These are phyloP conservation scores for Holcopasites calliopsidis DNA, from an alignment of 1,140 invertebrate genomes.

Conservation along the genomic window DNA sequence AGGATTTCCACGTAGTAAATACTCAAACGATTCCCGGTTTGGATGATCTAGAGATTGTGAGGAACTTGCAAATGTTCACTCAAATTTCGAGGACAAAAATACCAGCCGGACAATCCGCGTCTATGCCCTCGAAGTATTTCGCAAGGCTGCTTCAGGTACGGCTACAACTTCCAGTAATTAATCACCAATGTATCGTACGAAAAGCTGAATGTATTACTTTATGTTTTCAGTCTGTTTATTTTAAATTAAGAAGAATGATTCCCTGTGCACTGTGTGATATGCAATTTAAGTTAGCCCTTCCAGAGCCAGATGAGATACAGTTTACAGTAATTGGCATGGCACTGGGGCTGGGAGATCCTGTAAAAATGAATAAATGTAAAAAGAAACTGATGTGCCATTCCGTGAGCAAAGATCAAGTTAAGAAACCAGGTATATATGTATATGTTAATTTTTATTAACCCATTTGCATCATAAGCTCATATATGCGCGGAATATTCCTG, in stretches of 20 bases:
- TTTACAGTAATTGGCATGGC: slow-evolving; percentile 89
- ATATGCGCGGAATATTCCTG: too few species aligned
- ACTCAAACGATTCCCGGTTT: slow-evolving; percentile 89
- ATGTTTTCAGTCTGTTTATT: slow-evolving; percentile 87
- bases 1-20: slow-evolving; percentile 92
- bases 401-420: slow-evolving; percentile 74
- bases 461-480: too few species aligned
- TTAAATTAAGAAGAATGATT: slow-evolving; percentile 90
- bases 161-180: not conserved
- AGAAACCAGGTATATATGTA: slow-evolving; percentile 64
- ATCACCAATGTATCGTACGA: not conserved
- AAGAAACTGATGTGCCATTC: slow-evolving; percentile 71
- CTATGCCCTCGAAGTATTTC: slow-evolving; percentile 83
- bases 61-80: slow-evolving; percentile 93
- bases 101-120: slow-evolving; percentile 77
- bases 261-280: slow-evolving; percentile 91
- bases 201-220: not conserved
- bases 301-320: slow-evolving; percentile 95
- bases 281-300: slow-evolving; percentile 88
- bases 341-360: slow-evolving; percentile 84
- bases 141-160: slow-evolving; percentile 83
- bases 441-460: too few species aligned
- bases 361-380: slow-evolving; percentile 75
- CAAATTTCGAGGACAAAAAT: slow-evolving; percentile 90
- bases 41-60: slow-evolving; percentile 84